Conservation (phyloP, 2,113 vertebrate genomes). For the Recurvirostra avosetta region DNA sequence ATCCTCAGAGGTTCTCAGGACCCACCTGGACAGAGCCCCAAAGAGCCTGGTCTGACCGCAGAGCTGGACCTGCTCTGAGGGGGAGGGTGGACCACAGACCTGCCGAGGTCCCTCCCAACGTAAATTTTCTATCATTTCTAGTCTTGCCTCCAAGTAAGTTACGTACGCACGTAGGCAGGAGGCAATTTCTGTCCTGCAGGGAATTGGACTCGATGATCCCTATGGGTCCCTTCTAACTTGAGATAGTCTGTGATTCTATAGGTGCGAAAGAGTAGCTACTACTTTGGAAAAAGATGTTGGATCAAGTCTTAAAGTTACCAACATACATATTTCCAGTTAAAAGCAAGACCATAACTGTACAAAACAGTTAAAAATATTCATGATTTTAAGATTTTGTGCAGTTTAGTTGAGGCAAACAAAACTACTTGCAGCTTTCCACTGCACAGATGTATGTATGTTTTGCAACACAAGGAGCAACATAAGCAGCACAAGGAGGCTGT, state of each 20-base stretch:
- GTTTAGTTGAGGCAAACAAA: neutral
- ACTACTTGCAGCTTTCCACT: neutral
- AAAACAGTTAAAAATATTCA: neutral
- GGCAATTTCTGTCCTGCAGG: no score
- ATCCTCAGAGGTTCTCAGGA: rapidly evolving
- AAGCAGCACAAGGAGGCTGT: neutral
- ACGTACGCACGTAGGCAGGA: neutral
- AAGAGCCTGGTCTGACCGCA: neutral
- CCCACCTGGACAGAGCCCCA: neutral
- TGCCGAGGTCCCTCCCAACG: neutral
- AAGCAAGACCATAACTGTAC: neutral
- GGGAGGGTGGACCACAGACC: neutral
- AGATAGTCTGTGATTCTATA: neutral
- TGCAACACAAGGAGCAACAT: neutral
- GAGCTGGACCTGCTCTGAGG: neutral
- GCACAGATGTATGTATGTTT: neutral
- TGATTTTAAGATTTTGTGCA: neutral
- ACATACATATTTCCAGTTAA: neutral
- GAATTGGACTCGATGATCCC: neutral
- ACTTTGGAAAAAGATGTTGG: neutral
- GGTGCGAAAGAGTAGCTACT: neutral
- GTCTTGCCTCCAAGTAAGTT: neutral
- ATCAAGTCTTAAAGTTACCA: neutral
- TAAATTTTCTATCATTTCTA: neutral
- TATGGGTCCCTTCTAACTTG: neutral